These are phyloP conservation scores for Erebia ligea DNA, from an alignment of 2,888 invertebrate genomes.

Conservation along the genomic window DNA sequence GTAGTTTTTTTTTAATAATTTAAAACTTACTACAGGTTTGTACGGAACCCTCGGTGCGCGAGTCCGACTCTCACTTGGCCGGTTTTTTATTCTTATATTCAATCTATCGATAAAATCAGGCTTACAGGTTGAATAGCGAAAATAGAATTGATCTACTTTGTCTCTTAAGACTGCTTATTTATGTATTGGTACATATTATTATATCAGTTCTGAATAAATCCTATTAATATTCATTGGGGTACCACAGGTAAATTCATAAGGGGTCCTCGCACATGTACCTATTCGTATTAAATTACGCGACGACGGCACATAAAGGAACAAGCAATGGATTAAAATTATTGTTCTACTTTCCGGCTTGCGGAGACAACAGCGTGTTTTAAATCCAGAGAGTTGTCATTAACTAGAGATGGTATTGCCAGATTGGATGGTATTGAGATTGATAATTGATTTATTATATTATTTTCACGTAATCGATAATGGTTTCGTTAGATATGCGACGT, in stretches of 20 bases:
- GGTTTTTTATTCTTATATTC: background rate
- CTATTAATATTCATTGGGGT: background rate
- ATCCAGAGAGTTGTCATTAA: background rate
- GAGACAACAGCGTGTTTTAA: background rate
- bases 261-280: background rate
- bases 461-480: too few species aligned
- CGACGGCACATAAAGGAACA: background rate
- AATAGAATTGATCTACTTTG: background rate
- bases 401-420: background rate
- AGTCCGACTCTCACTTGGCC: too few species aligned
- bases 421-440: too few species aligned
- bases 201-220: background rate
- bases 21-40: too few species aligned
- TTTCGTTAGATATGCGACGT: too few species aligned
- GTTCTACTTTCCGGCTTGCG: background rate
- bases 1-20: too few species aligned
- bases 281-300: background rate
- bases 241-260: background rate
- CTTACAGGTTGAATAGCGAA: too few species aligned
- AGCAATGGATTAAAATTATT: constrained; percentile 6
- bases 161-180: background rate
- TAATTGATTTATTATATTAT: too few species aligned
- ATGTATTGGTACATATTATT: background rate
- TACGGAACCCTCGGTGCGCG: too few species aligned
- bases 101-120: too few species aligned